phyloP scores from a whole-genome alignment of 2,888 invertebrate genomes.

The Eristalis arbustorum region DNA sequence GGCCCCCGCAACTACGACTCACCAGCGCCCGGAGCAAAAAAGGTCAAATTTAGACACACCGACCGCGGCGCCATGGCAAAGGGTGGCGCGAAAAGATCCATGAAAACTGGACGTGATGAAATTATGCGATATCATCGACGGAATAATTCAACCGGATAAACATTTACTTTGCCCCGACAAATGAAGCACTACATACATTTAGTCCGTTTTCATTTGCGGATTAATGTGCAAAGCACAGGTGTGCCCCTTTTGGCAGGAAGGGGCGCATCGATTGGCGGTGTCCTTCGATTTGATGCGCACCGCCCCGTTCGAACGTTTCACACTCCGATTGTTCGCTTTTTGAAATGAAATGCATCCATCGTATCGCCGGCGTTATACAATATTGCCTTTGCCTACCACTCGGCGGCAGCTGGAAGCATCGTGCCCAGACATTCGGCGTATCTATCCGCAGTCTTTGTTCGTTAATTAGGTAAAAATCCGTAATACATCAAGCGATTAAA shows the following conservation, averaged over 20 bases:
- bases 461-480: slow-evolving; percentile 34
- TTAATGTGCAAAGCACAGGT: slow-evolving; percentile 26
- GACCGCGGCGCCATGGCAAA: neutral
- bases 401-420: neutral
- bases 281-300: slow-evolving; percentile 50
- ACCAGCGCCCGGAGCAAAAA: slow-evolving; percentile 27
- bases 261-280: neutral
- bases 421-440: neutral
- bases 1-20: neutral
- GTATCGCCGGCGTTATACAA: slow-evolving; percentile 14
- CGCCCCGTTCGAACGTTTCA: neutral
- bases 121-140: slow-evolving; percentile 58
- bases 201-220: slow-evolving; percentile 21
- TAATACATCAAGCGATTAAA: slow-evolving; percentile 29
- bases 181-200: slow-evolving; percentile 17
- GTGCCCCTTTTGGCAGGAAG: slow-evolving; percentile 4
- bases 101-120: slow-evolving; percentile 43
- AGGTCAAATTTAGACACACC: slow-evolving; percentile 27
- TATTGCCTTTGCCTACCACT: neutral
- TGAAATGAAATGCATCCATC: slow-evolving; percentile 19
- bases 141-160: slow-evolving; percentile 62
- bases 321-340: slow-evolving; percentile 32
- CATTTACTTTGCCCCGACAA: slow-evolving; percentile 56
- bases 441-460: slow-evolving; percentile 32
- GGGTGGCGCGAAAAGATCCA: neutral